Base-by-base conservation (phyloP, 2,113 vertebrate species). In the Peromyscus leucopus region DNA sequence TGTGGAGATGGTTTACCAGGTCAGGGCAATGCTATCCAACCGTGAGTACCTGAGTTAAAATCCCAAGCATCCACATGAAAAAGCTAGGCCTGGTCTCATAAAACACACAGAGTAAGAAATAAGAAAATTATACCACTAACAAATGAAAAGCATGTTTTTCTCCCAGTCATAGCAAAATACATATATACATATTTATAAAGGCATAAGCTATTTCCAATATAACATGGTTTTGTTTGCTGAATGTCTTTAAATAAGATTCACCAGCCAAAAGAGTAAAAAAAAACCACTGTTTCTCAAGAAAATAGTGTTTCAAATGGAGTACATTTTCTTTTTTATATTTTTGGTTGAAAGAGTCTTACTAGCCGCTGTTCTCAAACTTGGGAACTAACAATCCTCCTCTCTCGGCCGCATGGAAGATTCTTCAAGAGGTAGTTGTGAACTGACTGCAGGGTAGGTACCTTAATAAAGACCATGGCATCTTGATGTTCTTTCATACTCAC, bases 401-500 rank as follows among this genome's bases (percentile, higher is more conserved):
- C 84, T 69, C 17, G 36, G 28, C 84, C 36, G 63, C 31, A 33
- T 9, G 28, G 51, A 28, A 88, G 78, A 76, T 42, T 87, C 79
- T 93, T 93, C 72, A 59, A 55, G 36, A 93, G 74, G 33, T 75
- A 57, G 83, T 2, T 89, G 69, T 33, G 80, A 61, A 39, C 5
- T 57, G 61, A 90, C 16, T 46, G 13, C 28, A 90, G 99, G 33
- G 42, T n/a, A 5, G 33, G 42, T n/a, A 5, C 90, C 6, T 95
- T 46, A 96, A 69, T 91, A 89, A 96, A 96, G 85, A 97, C 63
- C 78, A 72, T 0, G 24, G 85, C 59, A 63, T 78, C 72, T 46
- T 79, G 75, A 99, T 99, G 99, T 67, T 48, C 39, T 74, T 87
- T 95, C 76, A 93, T n/a, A 83, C 48, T 55, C 1, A 15, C 78